Evolutionary conservation across 1,140 invertebrate species (phyloP).

Genomic region (Sycobia sp.): DNA sequence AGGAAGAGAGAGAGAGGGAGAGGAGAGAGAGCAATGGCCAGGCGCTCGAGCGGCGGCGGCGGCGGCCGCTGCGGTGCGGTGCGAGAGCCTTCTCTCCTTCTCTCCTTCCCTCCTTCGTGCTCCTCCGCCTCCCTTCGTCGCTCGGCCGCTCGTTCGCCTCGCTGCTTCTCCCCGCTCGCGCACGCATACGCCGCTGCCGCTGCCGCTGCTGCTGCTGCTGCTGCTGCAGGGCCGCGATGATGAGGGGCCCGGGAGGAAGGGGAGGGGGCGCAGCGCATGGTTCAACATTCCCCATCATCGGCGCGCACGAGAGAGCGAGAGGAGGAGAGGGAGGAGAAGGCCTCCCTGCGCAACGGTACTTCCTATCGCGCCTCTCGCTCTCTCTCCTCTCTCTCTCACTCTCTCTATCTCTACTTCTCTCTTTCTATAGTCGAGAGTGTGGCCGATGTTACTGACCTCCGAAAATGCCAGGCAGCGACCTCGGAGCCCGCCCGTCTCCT

Average conservation of each 20-base stretch:
- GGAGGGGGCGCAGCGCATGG: too few relatives aligned
- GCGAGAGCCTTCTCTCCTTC: too few relatives aligned
- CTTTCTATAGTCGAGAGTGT: not conserved
- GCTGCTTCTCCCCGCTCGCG: conserved; percentile 17
- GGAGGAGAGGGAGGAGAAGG: conserved; percentile 13
- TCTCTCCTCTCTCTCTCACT: conserved; percentile 38
- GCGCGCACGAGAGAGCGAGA: not conserved
- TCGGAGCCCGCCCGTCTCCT: too few relatives aligned
- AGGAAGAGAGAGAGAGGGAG: conserved; percentile 27
- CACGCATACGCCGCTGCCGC: not conserved
- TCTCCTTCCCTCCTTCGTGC: conserved; percentile 1
- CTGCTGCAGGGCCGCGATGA: too few relatives aligned
- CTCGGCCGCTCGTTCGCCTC: conserved; percentile 27
- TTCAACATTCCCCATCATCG: too few relatives aligned
- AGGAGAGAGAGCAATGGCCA: conserved; percentile 42
- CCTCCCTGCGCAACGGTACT: conserved; percentile 53
- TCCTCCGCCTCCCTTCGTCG: conserved; percentile 17
- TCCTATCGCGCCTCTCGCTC: conserved; percentile 50
- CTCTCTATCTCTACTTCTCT: conserved; percentile 21
- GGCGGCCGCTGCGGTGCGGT: too few relatives aligned
- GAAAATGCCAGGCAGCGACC: conserved; percentile 51
- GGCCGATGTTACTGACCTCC: conserved; percentile 63
- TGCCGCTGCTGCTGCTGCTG: too few relatives aligned
- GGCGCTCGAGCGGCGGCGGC: conserved; percentile 40
- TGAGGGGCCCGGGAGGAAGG: not conserved